A percentile compares a stretch with the other conserved stretches of the same genome.
These are phyloP conservation scores for Eupithecia subumbrata DNA, from an alignment of 2,888 invertebrate species.

Conservation along the genomic window DNA sequence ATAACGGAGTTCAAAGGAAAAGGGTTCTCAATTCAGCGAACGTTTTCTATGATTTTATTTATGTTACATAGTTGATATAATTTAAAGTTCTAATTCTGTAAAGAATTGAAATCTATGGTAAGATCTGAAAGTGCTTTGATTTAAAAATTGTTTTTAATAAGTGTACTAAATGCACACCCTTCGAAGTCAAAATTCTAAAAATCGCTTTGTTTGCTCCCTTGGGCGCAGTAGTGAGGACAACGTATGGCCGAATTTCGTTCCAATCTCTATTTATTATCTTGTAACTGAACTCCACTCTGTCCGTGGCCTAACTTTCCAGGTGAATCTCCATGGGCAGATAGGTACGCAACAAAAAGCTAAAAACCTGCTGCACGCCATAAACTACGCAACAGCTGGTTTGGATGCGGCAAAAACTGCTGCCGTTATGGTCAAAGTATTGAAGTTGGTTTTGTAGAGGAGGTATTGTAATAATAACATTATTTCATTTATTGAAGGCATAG, in stretches of 20 bases:
- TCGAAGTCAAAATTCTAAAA: neutral
- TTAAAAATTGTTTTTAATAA: neutral
- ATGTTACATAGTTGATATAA: no score
- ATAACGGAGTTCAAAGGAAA: no score
- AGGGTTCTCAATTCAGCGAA: no score
- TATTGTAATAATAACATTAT: no score
- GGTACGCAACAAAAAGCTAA: slow-evolving; percentile 40
- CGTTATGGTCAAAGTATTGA: slow-evolving; percentile 48
- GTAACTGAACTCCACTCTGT: neutral
- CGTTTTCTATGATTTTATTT: no score
- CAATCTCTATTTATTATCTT: neutral
- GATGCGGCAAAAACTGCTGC: slow-evolving; percentile 71
- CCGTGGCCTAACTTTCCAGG: slow-evolving; percentile 18
- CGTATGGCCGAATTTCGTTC: neutral
- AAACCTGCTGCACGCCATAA: slow-evolving; percentile 59
- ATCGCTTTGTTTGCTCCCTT: neutral
- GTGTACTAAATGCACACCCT: neutral
- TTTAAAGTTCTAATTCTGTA: no score
- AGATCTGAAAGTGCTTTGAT: no score
- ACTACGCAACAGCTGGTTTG: slow-evolving; percentile 70
- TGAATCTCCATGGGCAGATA: slow-evolving; percentile 19
- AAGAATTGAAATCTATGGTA: no score
- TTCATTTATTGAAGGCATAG: no score
- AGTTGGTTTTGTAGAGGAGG: slow-evolving; percentile 42
- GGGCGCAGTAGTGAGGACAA: neutral